A percentile compares a stretch with the other conserved stretches of the same genome.
Conservation (phyloP, 2,888 invertebrate genomes). For the Hypena proboscidalis region DNA sequence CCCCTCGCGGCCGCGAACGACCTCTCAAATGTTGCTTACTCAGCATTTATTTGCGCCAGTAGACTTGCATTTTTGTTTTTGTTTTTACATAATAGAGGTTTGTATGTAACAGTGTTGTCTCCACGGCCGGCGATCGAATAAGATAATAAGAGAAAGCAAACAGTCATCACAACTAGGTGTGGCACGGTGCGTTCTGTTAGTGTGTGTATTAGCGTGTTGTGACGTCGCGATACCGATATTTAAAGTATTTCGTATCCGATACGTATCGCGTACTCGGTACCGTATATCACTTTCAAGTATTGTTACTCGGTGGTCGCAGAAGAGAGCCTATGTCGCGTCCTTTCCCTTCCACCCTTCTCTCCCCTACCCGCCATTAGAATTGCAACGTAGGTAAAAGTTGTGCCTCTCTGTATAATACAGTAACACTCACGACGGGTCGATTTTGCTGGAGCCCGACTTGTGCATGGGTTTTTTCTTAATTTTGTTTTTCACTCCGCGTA, state of each 20-base stretch:
- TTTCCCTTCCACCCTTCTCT: constrained; percentile 36
- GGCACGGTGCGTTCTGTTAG: constrained; percentile 72
- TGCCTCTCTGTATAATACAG: constrained; percentile 54
- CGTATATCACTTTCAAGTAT: constrained; percentile 9
- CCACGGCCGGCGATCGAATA: constrained; percentile 47
- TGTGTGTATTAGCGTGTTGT: constrained; percentile 55
- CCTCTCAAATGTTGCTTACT: constrained; percentile 34
- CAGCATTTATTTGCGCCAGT: constrained; percentile 22
- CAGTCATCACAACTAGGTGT: constrained; percentile 82
- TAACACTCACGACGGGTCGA: constrained; percentile 62
- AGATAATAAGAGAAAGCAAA: constrained; percentile 76
- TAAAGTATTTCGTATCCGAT: constrained; percentile 21
- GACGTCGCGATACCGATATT: too few relatives aligned
- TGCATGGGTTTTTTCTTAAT: constrained; percentile 71
- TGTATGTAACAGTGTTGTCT: constrained; percentile 64
- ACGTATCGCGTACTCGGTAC: too few relatives aligned
- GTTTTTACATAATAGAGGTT: constrained; percentile 16
- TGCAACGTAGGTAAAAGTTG: constrained; percentile 57
- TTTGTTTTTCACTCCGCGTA: constrained; percentile 31
- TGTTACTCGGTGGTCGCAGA: constrained; percentile 76
- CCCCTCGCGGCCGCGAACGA: constrained; percentile 10
- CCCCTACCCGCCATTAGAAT: constrained; percentile 48
- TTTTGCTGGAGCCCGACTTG: constrained; percentile 68
- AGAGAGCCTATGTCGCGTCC: constrained; percentile 68
- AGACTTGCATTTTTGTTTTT: constrained; percentile 9